Evolutionary conservation across 2,113 vertebrate species (phyloP), one percentile per base, ranked within the genome.

Genomic region (Triplophysa dalaica): DNA sequence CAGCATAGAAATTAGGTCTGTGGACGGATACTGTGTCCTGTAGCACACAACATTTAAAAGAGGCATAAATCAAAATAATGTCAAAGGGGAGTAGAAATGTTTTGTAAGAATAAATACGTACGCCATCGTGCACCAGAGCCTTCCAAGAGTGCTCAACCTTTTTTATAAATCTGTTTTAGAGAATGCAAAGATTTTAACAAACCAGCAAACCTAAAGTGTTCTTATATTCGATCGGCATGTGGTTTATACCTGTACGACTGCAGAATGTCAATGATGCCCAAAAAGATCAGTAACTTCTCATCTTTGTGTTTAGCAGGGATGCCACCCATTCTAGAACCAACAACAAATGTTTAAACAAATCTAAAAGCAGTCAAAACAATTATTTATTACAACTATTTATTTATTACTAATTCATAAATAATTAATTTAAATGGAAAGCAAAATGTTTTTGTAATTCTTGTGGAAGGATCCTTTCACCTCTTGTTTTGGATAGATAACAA

Each of bases 71-170:
- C 26, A 38, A 22, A 14, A 54, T 48, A 11, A 60, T 48, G 10
- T 6, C n/a, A 5, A 60, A 68, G 48, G 1, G 2, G 48, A 50
- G 8, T 10, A 26, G 66, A 43, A 12, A 21, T 70, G 29, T 24
- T 70, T 7, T n/a, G 14, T 2, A 22, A 67, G 22, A 52, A 16
- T 11, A 24, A 8, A 24, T 66, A 82, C 94, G 72, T 86, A 98
- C 97, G 82, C 96, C 96, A 83, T 98, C 96, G 85, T 98, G 94
- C 60, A 99, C 94, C 43, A 98, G 95, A 79, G 97, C 95, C 90
- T 99, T 99, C 97, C 97, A 99, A 38, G 97, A 99, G 90, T 99
- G 97, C 79, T 99, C 97, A 87, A 99, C 87, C 67, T 96, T 99
- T 90, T 99, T 99, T 84, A 99, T 95, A 77, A 99, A 94, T 84